A percentile compares a stretch with the other conserved stretches of the same genome.
Evolutionary conservation across 2,888 invertebrate species (phyloP).

Genomic region (Subacronicta megacephala): DNA sequence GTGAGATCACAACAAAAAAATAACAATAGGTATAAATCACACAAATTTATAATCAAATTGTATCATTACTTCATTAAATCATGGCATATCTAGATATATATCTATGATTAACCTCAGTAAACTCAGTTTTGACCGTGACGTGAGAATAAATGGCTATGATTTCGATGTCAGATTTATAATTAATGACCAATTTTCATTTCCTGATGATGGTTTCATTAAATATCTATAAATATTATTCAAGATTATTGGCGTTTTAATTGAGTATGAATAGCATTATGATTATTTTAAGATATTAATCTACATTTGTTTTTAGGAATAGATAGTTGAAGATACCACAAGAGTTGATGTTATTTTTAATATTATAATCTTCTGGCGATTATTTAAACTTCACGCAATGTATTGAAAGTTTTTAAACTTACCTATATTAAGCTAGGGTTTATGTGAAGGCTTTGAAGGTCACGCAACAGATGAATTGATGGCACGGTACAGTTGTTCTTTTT

Average conservation of each 20-base stretch:
- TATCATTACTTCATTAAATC: slow-evolving; percentile 26
- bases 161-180: slow-evolving; percentile 37
- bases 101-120: slow-evolving; percentile 15
- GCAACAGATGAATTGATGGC: too few relatives aligned
- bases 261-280: slow-evolving; percentile 13
- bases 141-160: slow-evolving; percentile 32
- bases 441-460: too few relatives aligned
- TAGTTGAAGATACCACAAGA: too few relatives aligned
- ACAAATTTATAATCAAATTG: slow-evolving; percentile 21
- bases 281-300: too few relatives aligned
- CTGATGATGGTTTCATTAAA: slow-evolving; percentile 35
- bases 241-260: not conserved
- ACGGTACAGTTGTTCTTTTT: too few relatives aligned
- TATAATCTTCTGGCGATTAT: too few relatives aligned
- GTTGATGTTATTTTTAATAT: too few relatives aligned
- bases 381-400: too few relatives aligned
- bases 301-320: too few relatives aligned
- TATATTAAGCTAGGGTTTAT: too few relatives aligned
- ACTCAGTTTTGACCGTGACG: slow-evolving; percentile 7
- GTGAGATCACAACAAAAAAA: slow-evolving; percentile 3
- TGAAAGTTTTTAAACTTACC: too few relatives aligned
- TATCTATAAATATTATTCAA: slow-evolving; percentile 34
- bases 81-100: slow-evolving; percentile 17
- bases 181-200: slow-evolving; percentile 32
- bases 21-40: slow-evolving; percentile 30